Evolutionary conservation across 2,888 invertebrate genomes (phyloP).

Genomic region (Poecilus cupreus): DNA sequence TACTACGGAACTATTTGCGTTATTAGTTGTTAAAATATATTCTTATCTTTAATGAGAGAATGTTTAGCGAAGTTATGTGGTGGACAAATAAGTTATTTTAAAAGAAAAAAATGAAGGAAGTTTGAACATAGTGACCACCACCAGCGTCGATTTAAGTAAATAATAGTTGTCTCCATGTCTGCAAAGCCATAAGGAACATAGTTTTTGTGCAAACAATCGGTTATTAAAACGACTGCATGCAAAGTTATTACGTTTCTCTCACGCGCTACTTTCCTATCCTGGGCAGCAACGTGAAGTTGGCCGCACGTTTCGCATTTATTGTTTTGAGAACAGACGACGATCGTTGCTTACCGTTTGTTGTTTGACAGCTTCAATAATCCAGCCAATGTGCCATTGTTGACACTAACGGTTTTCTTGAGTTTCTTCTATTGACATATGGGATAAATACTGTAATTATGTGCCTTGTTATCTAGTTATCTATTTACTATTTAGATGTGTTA

Average conservation of each 20-base stretch:
- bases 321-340: constrained; percentile 35
- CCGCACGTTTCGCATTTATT: constrained; percentile 38
- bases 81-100: no score
- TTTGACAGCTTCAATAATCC: constrained; percentile 40
- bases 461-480: constrained; percentile 10
- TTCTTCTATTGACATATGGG: constrained; percentile 26
- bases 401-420: constrained; percentile 21
- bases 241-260: constrained; percentile 50
- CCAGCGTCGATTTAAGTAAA: background rate
- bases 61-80: no score
- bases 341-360: constrained; percentile 5
- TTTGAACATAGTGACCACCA: no score
- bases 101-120: no score
- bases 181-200: background rate
- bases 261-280: constrained; percentile 46
- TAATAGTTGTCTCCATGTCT: background rate
- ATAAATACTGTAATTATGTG: constrained; percentile 13
- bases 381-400: constrained; percentile 20
- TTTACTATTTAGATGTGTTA: constrained; percentile 34
- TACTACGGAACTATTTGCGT: no score
- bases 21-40: no score
- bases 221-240: constrained; percentile 40
- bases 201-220: constrained; percentile 18
- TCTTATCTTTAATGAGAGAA: no score
- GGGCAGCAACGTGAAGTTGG: constrained; percentile 2